Evolutionary conservation across 2,888 invertebrate genomes (phyloP), one percentile per base, ranked within the genome.

Genomic region (Zhengitettix transpicula): DNA sequence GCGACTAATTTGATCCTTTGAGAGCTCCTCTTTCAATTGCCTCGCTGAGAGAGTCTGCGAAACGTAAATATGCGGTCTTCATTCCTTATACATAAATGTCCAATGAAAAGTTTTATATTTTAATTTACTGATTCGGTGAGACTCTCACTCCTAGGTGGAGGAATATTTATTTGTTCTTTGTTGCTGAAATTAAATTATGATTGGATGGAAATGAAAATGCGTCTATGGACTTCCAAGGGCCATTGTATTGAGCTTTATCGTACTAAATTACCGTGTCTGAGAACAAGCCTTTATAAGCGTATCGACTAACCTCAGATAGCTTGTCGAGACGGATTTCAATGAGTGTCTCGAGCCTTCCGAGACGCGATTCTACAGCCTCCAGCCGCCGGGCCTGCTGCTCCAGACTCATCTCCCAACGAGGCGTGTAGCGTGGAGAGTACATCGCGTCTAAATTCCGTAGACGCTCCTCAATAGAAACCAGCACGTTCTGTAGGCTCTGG

Each of bases 1-100:
- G 61, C 73, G 68, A 55, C 68, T 66, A 16, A 71, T 65, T 60
- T 73, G 73, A 10, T 74, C 75, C 59, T 68, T 71, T 47, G 68
- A 64, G 42, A 75, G 66, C 57, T 75, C 74, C 61, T 74, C 73
- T 65, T 74, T 75, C 64, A 73, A 71, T 62, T 72, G 71, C 62
- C 70, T 69, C 57, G 71, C 71, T 66, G 71, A 73, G 57, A 73
- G 70, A 58, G 72, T 72, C 66, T 66, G 64, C 14, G 61, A 63
- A 56, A 53, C 52, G 42, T 16, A 51, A 14, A n/a, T 1, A 14
- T n/a, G 1, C 12, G 51, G 11, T 1, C 7, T 10, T 9, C 51
- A 1, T 28, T 28, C 28, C 28, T 2, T 28, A 5, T 28, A 28
- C 28, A 28, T 28, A 28, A 28, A 28, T 28, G 28, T 5, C 7